phyloP scores from a whole-genome alignment of 2,797 vertebrate genomes.

The Hipposideros larvatus region DNA sequence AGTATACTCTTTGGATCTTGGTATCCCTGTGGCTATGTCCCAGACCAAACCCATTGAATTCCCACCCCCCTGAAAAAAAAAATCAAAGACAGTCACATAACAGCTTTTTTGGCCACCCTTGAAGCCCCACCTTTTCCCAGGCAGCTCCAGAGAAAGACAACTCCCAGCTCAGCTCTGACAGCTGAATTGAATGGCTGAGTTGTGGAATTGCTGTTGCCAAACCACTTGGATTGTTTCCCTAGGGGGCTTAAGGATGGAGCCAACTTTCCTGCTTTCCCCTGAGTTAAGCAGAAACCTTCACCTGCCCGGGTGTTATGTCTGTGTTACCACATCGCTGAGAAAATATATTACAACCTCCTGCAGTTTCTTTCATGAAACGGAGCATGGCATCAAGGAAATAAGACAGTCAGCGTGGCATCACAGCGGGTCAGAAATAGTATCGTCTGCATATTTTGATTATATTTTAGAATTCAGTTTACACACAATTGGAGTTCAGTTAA shows the following conservation, averaged over 20 bases:
- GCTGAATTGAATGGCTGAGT: not conserved
- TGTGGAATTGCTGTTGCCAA: slow-evolving; percentile 30
- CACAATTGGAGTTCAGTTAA: slow-evolving; percentile 62
- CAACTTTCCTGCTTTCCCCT: slow-evolving; percentile 22
- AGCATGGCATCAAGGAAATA: not conserved
- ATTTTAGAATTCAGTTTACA: slow-evolving; percentile 69
- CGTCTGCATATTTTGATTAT: slow-evolving; percentile 50
- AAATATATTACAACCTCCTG: not conserved
- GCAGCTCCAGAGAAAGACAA: not conserved
- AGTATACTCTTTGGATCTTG: not conserved
- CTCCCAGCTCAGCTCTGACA: not conserved
- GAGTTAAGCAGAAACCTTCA: slow-evolving; percentile 51
- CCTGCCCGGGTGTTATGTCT: not conserved
- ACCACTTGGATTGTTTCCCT: slow-evolving; percentile 15
- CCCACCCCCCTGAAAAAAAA: not conserved
- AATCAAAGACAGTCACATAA: slow-evolving; percentile 7
- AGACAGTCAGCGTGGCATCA: not conserved
- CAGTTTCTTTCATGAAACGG: not conserved
- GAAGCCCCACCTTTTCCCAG: not conserved
- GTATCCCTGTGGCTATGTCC: not conserved
- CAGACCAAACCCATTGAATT: not conserved
- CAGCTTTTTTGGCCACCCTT: not conserved
- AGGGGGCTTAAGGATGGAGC: not conserved
- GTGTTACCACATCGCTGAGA: not conserved
- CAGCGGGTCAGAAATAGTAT: not conserved